These are phyloP conservation scores for Elegia similella DNA, from an alignment of 2,888 invertebrate genomes.

Conservation along the genomic window DNA sequence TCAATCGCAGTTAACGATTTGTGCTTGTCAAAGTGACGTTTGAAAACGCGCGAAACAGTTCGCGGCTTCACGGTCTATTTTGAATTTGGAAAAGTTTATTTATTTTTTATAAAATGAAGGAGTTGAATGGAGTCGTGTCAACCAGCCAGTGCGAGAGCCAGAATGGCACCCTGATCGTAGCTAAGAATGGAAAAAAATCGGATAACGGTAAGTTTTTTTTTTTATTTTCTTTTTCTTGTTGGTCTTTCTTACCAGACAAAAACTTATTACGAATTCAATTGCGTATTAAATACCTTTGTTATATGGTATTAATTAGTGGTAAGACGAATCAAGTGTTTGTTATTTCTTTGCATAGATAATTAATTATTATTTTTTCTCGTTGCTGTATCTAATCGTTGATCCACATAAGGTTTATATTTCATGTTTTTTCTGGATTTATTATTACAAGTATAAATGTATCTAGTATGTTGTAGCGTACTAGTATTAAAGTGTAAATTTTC, in stretches of 20 bases:
- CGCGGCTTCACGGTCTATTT: slow-evolving; percentile 29
- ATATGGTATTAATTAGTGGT: not conserved
- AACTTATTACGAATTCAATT: not conserved
- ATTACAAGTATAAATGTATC: too few relatives aligned
- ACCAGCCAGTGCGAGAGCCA: slow-evolving; percentile 54
- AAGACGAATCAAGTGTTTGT: not conserved
- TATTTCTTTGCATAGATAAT: too few relatives aligned
- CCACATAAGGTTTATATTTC: not conserved
- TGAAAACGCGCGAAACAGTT: slow-evolving; percentile 59
- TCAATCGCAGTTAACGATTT: slow-evolving; percentile 42
- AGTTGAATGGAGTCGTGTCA: slow-evolving; percentile 55
- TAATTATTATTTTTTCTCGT: not conserved
- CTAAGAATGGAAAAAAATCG: slow-evolving; percentile 60
- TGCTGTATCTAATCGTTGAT: not conserved
- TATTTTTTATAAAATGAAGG: slow-evolving; percentile 55
- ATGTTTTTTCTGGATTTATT: too few relatives aligned
- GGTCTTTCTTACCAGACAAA: not conserved
- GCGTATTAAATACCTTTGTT: not conserved
- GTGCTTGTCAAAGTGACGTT: slow-evolving; percentile 70
- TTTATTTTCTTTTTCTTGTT: not conserved
- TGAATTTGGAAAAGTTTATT: slow-evolving; percentile 21
- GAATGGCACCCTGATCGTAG: slow-evolving; percentile 38
- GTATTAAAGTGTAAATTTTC: too few relatives aligned
- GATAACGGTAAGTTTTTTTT: slow-evolving; percentile 54
- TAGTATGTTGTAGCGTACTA: too few relatives aligned